phyloP scores from a whole-genome alignment of 2,113 vertebrate genomes.

The Dendropsophus ebraccatus region DNA sequence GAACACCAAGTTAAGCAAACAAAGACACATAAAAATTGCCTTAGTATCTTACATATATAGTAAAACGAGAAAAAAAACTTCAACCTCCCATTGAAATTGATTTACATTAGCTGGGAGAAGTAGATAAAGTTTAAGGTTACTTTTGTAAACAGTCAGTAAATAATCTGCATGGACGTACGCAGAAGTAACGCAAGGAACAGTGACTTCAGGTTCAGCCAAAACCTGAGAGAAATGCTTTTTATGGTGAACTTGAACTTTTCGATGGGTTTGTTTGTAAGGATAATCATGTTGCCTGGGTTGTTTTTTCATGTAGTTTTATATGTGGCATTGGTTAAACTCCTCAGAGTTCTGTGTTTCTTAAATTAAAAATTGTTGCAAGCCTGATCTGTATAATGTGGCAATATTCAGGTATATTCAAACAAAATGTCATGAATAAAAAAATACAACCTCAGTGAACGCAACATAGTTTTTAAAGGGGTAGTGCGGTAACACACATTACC shows the following conservation, averaged over 20 bases:
- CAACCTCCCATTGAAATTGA: slow-evolving; percentile 66
- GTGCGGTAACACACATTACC: too few relatives aligned
- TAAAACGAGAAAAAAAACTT: slow-evolving; percentile 62
- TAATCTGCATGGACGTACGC: slow-evolving; percentile 30
- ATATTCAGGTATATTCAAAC: too few relatives aligned
- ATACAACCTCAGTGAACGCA: too few relatives aligned
- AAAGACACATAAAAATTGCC: slow-evolving; percentile 69
- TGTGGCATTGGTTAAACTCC: not conserved
- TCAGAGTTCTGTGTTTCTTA: not conserved
- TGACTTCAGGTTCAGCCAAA: not conserved
- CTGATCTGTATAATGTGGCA: not conserved
- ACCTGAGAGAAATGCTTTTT: not conserved
- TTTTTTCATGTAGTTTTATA: not conserved
- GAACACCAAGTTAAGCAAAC: slow-evolving; percentile 80
- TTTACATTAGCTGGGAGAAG: slow-evolving; percentile 70
- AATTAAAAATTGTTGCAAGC: not conserved
- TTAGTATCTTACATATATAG: slow-evolving; percentile 69
- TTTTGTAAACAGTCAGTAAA: slow-evolving; percentile 48
- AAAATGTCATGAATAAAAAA: too few relatives aligned
- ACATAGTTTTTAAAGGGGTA: too few relatives aligned
- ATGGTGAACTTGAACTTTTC: not conserved
- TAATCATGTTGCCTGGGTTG: not conserved
- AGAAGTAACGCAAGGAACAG: slow-evolving; percentile 1
- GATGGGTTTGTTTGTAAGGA: not conserved
- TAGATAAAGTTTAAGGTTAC: slow-evolving; percentile 63